Conservation (phyloP, 2,113 vertebrate genomes). For the Megaleporinus macrocephalus region DNA sequence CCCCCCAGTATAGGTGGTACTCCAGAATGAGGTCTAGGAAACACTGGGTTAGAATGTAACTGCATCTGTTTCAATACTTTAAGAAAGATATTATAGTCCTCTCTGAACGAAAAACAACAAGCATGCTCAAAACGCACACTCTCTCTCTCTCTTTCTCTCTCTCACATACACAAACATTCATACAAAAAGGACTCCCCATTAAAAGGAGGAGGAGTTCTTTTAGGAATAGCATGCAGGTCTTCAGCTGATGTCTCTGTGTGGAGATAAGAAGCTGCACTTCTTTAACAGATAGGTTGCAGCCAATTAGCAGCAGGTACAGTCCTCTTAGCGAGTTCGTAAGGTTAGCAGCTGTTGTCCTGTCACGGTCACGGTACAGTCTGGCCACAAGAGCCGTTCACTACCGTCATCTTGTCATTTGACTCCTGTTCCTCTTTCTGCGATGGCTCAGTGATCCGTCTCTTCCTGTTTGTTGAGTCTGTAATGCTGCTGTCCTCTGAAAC, state of each 20-base stretch:
- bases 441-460: slow-evolving; percentile 50
- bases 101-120: not conserved
- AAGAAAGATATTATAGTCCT: not conserved
- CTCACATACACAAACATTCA: not conserved
- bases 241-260: not conserved
- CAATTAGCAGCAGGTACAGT: not conserved
- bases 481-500: slow-evolving; percentile 50
- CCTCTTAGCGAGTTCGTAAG: not conserved
- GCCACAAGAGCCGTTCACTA: slow-evolving; percentile 50
- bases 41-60: not conserved
- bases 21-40: not conserved
- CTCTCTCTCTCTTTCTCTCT: no score
- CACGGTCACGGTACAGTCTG: slow-evolving; percentile 22
- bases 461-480: slow-evolving; percentile 50
- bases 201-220: not conserved
- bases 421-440: slow-evolving; percentile 33
- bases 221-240: not conserved
- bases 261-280: not conserved
- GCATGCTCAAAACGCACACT: not conserved
- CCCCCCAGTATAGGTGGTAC: not conserved
- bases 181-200: not conserved
- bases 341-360: not conserved
- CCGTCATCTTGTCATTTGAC: not conserved
- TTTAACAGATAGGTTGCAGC: not conserved
- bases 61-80: not conserved